phyloP scores from a whole-genome alignment of 2,797 vertebrate genomes.

The Neopelma chrysocephalum region DNA sequence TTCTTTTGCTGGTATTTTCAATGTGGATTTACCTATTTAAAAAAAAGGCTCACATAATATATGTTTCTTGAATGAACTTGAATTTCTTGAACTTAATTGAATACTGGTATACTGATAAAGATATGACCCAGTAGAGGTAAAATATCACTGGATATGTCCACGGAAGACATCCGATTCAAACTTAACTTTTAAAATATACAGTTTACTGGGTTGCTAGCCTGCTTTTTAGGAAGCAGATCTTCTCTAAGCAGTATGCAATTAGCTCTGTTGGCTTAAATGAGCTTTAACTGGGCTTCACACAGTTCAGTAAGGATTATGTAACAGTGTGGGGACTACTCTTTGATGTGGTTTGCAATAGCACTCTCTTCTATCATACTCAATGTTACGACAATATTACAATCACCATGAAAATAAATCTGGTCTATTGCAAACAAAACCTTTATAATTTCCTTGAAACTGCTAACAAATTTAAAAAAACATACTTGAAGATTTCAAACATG shows the following conservation, averaged over 20 bases:
- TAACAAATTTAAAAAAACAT: background rate
- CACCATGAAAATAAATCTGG: background rate
- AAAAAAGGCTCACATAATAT: background rate
- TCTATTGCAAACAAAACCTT: background rate
- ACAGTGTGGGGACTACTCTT: background rate
- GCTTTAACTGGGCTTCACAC: background rate
- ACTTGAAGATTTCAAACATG: background rate
- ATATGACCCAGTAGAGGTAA: background rate
- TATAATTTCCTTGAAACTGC: background rate
- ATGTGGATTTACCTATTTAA: background rate
- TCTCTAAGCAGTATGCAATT: background rate
- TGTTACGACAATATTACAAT: background rate
- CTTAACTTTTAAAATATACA: background rate
- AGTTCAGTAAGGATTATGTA: background rate
- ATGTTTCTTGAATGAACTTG: background rate
- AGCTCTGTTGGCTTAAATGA: background rate
- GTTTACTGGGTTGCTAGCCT: background rate
- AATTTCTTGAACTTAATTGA: background rate
- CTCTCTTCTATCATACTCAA: background rate
- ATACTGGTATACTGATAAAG: background rate
- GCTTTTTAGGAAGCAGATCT: background rate
- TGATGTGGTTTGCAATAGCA: background rate
- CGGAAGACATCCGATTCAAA: background rate
- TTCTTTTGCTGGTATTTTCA: background rate
- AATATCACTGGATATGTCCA: background rate